Evolutionary conservation across 2,113 vertebrate genomes (phyloP).

Genomic region (Larimichthys crocea): DNA sequence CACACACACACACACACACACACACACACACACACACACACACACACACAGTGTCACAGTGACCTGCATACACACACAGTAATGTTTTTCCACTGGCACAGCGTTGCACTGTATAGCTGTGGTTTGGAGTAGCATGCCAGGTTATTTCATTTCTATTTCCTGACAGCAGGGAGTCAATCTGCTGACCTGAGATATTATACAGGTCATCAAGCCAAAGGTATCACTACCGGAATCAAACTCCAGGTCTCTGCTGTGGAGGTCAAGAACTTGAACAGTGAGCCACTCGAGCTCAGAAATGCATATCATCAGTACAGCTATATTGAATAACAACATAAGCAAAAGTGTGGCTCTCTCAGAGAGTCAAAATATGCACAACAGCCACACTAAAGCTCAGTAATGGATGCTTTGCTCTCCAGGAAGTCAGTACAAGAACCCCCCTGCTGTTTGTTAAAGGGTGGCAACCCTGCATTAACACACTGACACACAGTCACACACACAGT

Average conservation of each 20-base stretch:
- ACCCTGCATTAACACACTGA: not conserved
- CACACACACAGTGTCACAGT: not conserved
- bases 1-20: conserved; percentile 27
- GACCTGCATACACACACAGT: not conserved
- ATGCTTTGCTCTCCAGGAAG: no score
- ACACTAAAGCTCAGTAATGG: no score
- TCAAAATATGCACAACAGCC: no score
- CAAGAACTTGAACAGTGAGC: not conserved
- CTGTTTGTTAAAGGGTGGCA: not conserved
- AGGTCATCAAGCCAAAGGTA: conserved; percentile 8
- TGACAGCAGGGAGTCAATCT: conserved; percentile 2
- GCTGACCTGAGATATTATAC: conserved; percentile 31
- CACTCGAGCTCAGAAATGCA: not conserved
- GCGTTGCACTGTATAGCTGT: not conserved
- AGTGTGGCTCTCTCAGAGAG: not conserved
- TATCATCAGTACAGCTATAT: not conserved
- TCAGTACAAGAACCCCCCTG: no score
- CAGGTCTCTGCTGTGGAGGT: not conserved
- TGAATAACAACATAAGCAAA: not conserved
- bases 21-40: conserved; percentile 30
- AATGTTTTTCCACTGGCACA: conserved; percentile 40
- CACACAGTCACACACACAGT: not conserved
- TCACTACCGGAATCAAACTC: not conserved
- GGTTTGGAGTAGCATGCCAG: conserved; percentile 3
- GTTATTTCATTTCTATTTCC: conserved; percentile 7